These are phyloP conservation scores for Dendrophyllia cribrosa DNA, from an alignment of 64 coral and sea anemone genomes.

Conservation along the genomic window DNA sequence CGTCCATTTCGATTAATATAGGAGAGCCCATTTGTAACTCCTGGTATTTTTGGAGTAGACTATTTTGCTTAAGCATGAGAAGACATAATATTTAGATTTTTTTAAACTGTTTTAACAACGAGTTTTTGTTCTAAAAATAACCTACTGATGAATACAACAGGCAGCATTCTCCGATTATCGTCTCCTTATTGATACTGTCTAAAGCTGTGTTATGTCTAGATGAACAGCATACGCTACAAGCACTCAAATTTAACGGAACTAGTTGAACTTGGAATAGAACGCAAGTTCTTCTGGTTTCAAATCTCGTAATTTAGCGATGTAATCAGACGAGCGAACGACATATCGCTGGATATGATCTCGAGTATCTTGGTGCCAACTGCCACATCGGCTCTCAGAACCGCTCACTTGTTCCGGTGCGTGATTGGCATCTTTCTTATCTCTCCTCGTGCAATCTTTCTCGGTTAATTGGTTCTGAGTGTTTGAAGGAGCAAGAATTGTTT, in stretches of 20 bases:
- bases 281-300: constrained; percentile 81
- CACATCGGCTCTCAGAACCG: not conserved
- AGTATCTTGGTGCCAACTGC: constrained; percentile 16
- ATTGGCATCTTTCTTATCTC: constrained; percentile 7
- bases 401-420: not conserved
- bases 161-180: too few species aligned
- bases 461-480: not conserved
- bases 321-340: constrained; percentile 80
- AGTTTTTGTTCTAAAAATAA: too few species aligned
- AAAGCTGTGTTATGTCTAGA: not conserved
- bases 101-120: too few species aligned
- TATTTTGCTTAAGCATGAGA: too few species aligned
- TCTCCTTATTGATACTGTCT: too few species aligned
- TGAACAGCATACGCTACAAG: not conserved
- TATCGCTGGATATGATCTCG: constrained; percentile 77
- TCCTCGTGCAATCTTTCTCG: not conserved
- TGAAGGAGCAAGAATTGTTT: not conserved
- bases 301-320: constrained; percentile 86
- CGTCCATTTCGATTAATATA: too few species aligned
- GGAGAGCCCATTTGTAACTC: too few species aligned
- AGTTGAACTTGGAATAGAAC: not conserved
- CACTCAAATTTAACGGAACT: not conserved
- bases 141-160: too few species aligned
- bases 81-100: too few species aligned
- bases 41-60: too few species aligned